Evolutionary conservation across 1,140 invertebrate species (phyloP), one percentile per base, ranked within the genome.

Genomic region (Nasonia vitripennis): DNA sequence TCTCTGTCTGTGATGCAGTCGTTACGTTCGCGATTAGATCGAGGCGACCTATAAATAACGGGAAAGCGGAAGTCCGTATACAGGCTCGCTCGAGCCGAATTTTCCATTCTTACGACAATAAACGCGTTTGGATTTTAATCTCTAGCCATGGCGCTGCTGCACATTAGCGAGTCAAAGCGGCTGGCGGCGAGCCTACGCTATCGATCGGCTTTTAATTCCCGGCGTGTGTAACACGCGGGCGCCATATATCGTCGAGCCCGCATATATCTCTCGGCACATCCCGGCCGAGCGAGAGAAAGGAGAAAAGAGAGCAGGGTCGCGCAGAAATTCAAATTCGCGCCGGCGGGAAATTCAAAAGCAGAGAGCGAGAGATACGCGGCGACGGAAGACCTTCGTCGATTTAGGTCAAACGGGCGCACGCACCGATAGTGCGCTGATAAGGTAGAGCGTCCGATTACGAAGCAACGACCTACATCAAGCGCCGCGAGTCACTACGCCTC

Each of bases 401-500:
- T 71, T 87, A 73, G 86, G 87, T 87, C 86, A 86, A 48, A 62
- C 81, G 81, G 74, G 41, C 23, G 80, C 80, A 71, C 73, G 81
- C 34, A 62, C 86, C 68, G 81, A 84, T 83, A 81, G 85, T 77
- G 80, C 78, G 81, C 73, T 78, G 88, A 89, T 87, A 89, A 81
- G 37, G 37, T 48, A 37, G 27, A 41, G 87, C 85, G 82, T 86
- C 86, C 82, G 87, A 89, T 89, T 89, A 87, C 83, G 77, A 84
- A 87, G 87, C 87, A 86, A 88, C 88, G 88, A 88, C 88, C 88
- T 89, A 88, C 88, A 88, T 89, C 88, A 87, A 88, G 70, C 67
- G 31, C 34, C 34, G n/a, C 11, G n/a, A 23, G 27, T 70, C 68
- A 31, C 23, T 31, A 23, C 68, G 68, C 68, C n/a, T 23, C 68